Percentiles rank a stretch among this genome's conserved stretches.
phyloP scores from a whole-genome alignment of 2,113 vertebrate species.

The Lasiurus cinereus region DNA sequence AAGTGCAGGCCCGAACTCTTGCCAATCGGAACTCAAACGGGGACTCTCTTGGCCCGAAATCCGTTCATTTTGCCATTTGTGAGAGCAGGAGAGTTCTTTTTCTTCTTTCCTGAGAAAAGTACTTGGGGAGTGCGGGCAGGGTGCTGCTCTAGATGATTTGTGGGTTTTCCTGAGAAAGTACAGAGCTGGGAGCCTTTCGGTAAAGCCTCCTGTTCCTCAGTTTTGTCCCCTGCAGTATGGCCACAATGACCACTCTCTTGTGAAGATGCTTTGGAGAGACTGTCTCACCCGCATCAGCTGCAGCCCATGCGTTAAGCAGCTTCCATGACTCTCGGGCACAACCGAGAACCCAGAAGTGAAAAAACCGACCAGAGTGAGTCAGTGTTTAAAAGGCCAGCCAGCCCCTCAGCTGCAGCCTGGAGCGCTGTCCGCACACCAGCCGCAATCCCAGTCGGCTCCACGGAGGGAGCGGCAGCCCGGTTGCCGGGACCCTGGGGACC shows the following conservation, averaged over 20 bases:
- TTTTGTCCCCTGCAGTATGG: neutral
- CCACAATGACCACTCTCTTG: neutral
- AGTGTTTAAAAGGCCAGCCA: conserved; percentile 48
- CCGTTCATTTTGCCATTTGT: neutral
- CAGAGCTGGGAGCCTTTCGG: neutral
- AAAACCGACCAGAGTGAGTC: conserved; percentile 45
- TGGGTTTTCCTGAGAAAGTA: neutral
- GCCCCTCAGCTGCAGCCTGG: neutral
- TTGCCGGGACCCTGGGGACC: conserved; percentile 55
- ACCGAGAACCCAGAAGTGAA: conserved; percentile 30
- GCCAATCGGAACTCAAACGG: neutral
- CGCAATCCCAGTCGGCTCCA: neutral
- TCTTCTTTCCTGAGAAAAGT: neutral
- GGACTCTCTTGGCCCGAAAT: neutral
- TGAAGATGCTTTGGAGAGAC: neutral
- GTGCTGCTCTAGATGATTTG: neutral
- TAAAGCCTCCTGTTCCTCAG: neutral
- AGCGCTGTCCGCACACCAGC: too few relatives aligned
- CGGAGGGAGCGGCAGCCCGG: conserved; percentile 33
- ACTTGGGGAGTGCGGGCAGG: neutral
- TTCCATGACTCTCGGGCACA: neutral
- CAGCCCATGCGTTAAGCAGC: neutral
- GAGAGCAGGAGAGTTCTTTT: neutral
- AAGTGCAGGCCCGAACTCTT: rapidly evolving
- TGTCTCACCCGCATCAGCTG: neutral